Percentiles rank a stretch among this genome's conserved stretches.
Evolutionary conservation across 2,888 invertebrate genomes (phyloP).

Genomic region (Stenurella melanura): DNA sequence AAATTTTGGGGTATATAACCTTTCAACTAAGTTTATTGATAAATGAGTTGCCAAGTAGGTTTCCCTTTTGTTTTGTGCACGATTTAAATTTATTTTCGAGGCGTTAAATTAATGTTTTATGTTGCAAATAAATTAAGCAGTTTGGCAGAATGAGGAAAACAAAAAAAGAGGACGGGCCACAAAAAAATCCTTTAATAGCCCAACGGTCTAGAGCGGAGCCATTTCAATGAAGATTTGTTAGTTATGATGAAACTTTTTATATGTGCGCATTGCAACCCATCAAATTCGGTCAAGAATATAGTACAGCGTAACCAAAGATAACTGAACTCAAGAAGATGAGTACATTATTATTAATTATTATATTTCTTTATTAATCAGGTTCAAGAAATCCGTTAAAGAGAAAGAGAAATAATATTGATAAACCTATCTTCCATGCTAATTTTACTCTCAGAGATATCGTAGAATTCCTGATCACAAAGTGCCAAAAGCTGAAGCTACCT

Average conservation of each 20-base stretch:
- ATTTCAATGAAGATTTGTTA: background rate
- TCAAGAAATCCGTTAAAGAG: no score
- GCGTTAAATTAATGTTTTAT: constrained; percentile 23
- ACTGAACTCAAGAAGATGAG: no score
- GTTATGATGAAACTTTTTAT: background rate
- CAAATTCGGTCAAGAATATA: no score
- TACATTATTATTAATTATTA: no score
- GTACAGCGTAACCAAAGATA: no score
- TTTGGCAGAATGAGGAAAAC: constrained; percentile 15
- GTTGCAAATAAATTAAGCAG: constrained; percentile 24
- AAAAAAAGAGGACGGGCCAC: background rate
- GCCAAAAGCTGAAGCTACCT: no score
- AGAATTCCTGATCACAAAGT: no score
- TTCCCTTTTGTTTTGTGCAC: constrained; percentile 20
- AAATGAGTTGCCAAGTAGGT: constrained; percentile 33
- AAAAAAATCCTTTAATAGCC: background rate
- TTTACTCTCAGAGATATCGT: no score
- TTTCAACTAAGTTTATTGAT: constrained; percentile 34
- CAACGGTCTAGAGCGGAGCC: background rate
- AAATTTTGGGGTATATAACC: constrained; percentile 20
- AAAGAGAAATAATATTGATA: no score
- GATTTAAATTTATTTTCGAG: constrained; percentile 20
- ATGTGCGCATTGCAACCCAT: background rate
- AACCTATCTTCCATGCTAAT: no score
- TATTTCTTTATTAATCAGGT: no score